Evolutionary conservation across 2,113 vertebrate genomes (phyloP).

Genomic region (Orycteropus afer): DNA sequence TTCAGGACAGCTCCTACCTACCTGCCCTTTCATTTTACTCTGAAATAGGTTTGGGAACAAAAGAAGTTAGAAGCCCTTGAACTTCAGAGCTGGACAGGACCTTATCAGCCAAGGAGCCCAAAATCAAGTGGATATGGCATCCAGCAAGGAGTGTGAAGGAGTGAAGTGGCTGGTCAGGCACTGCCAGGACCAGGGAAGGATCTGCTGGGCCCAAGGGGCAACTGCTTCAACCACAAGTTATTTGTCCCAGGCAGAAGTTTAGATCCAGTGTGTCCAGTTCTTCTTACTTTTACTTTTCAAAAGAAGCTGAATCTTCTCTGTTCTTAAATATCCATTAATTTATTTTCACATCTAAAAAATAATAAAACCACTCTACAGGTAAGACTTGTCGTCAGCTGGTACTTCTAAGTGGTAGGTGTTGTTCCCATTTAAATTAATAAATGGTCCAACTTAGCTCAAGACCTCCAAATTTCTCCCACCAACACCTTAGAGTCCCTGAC

Average conservation of each 20-base stretch:
- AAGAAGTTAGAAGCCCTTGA: not conserved
- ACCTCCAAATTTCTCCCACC: not conserved
- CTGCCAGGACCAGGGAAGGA: not conserved
- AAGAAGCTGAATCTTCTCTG: not conserved
- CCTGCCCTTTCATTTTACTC: not conserved
- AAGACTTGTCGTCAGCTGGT: not conserved
- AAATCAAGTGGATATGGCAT: not conserved
- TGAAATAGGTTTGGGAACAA: not conserved
- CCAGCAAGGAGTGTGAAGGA: not conserved
- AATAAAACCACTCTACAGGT: not conserved
- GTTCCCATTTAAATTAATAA: not conserved
- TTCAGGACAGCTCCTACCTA: not conserved
- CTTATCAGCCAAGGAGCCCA: not conserved
- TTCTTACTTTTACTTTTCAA: not conserved
- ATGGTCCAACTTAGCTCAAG: not conserved
- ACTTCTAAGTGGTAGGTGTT: not conserved
- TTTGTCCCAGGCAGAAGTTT: not conserved
- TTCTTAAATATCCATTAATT: not conserved
- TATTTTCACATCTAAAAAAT: not conserved
- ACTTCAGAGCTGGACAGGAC: not conserved
- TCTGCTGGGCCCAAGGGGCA: not conserved
- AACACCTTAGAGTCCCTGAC: too few relatives aligned
- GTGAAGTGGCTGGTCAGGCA: not conserved
- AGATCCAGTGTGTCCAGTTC: too few relatives aligned
- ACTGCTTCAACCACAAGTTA: not conserved